Conservation (phyloP, 2,797 vertebrate genomes). For the Gymnopithys bicolor region DNA sequence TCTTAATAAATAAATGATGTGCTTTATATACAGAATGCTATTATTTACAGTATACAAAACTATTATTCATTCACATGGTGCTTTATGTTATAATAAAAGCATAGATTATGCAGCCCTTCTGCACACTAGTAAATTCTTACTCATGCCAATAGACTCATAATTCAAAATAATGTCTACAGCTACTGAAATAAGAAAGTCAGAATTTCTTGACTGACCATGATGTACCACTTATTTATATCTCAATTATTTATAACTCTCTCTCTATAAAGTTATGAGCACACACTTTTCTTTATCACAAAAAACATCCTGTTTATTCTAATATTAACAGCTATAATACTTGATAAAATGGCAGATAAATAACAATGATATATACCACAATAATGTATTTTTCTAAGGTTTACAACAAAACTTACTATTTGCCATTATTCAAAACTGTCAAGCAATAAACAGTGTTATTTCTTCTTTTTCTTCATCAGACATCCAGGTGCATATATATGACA, state of each 20-base stretch:
- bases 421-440: background rate
- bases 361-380: background rate
- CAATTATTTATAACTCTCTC: background rate
- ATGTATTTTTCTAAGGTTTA: background rate
- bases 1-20: background rate
- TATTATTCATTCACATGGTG: background rate
- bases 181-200: background rate
- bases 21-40: background rate
- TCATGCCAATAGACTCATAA: background rate
- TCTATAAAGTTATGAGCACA: background rate
- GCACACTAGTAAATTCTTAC: background rate
- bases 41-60: background rate
- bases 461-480: background rate
- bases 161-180: background rate
- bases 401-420: background rate
- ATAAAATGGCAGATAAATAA: background rate
- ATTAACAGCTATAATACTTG: background rate
- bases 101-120: background rate
- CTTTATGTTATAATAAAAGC: background rate
- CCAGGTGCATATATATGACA: background rate
- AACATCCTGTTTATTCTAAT: background rate
- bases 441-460: background rate
- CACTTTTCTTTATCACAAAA: background rate
- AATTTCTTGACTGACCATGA: background rate
- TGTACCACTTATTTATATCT: background rate